These are phyloP conservation scores for Malurus splendens DNA, from an alignment of 2,797 vertebrate species.

Conservation along the genomic window DNA sequence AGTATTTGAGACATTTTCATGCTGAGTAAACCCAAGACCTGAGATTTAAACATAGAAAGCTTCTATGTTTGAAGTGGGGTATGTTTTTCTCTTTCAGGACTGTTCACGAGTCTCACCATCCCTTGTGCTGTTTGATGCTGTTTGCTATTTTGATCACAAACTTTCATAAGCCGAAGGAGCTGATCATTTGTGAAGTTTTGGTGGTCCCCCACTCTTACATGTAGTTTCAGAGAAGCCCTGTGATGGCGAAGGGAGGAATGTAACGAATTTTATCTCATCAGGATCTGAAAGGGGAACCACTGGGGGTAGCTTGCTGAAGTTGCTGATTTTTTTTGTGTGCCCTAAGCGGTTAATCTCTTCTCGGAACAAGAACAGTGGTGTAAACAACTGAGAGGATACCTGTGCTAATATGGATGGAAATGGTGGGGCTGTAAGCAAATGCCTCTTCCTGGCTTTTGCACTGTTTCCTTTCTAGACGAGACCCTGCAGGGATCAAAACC, in stretches of 20 bases:
- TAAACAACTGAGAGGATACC: neutral
- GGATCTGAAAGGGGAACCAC: constrained; percentile 7
- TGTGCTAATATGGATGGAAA: neutral
- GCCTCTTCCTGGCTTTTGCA: neutral
- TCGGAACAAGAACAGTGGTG: accelerated
- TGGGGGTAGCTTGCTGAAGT: neutral
- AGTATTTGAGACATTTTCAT: neutral
- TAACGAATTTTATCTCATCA: neutral
- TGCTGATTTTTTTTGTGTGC: neutral
- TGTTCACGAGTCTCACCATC: neutral
- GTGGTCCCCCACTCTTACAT: neutral
- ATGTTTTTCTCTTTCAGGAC: neutral
- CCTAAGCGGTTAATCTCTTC: neutral
- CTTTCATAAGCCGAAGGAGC: neutral
- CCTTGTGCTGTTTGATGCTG: neutral
- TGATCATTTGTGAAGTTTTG: neutral
- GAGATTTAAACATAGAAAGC: neutral
- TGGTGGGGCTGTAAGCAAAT: neutral
- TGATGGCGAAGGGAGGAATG: neutral
- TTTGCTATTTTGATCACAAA: neutral
- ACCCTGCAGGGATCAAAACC: neutral
- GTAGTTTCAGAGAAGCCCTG: neutral
- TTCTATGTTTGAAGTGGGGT: neutral
- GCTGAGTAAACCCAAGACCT: neutral
- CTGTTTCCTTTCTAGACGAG: neutral